Evolutionary conservation across 2,888 invertebrate species (phyloP).

Genomic region (Ceratothoa steindachneri): DNA sequence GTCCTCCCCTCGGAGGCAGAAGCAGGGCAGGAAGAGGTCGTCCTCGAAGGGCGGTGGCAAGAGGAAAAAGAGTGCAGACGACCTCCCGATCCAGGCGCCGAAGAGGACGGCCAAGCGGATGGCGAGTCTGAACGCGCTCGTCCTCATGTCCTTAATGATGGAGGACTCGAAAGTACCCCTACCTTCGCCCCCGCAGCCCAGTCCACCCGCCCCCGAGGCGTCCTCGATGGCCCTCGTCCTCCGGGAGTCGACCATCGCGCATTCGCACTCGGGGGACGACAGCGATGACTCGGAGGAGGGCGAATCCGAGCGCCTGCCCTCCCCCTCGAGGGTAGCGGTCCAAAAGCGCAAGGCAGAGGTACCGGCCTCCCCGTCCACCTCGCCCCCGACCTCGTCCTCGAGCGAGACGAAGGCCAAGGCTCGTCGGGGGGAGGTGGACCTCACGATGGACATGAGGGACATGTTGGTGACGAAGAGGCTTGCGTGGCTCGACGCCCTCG

Average conservation of each 20-base stretch:
- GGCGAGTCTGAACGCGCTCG: constrained; percentile 81
- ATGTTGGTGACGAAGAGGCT: constrained; percentile 84
- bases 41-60: neutral
- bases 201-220: constrained; percentile 52
- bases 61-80: neutral
- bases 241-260: constrained; percentile 18
- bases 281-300: constrained; percentile 55
- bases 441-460: constrained; percentile 75
- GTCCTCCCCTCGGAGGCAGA: too few relatives aligned
- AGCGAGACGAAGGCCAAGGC: constrained; percentile 28
- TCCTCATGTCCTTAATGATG: constrained; percentile 84
- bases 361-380: too few relatives aligned
- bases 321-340: constrained; percentile 53
- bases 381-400: too few relatives aligned
- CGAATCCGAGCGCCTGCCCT: constrained; percentile 53
- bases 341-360: constrained; percentile 28
- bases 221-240: constrained; percentile 28
- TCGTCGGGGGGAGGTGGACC: constrained; percentile 56
- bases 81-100: neutral
- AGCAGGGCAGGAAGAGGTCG: neutral
- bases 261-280: constrained; percentile 14
- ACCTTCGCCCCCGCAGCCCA: constrained; percentile 52
- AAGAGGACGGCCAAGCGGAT: constrained; percentile 62
- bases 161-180: constrained; percentile 65
- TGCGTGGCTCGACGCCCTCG: constrained; percentile 86